phyloP scores from a whole-genome alignment of 1,140 invertebrate genomes.

The Zaprionus kolodkinae region DNA sequence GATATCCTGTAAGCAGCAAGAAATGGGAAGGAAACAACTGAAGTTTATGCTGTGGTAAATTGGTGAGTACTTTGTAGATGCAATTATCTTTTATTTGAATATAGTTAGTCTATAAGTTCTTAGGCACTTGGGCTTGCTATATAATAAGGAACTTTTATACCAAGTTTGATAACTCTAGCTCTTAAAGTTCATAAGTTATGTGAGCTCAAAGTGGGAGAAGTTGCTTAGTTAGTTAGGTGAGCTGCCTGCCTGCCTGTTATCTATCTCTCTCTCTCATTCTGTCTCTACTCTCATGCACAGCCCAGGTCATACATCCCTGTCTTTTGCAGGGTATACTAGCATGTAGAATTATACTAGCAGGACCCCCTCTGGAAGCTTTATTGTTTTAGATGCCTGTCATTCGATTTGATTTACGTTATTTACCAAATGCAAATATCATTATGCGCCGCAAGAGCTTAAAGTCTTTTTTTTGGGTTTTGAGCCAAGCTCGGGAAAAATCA shows the following conservation, averaged over 20 bases:
- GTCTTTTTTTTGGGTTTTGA: conserved; percentile 6
- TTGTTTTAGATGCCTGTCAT: conserved; percentile 68
- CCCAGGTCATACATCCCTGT: neutral
- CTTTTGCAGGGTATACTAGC: neutral
- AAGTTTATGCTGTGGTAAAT: neutral
- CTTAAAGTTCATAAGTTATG: no score
- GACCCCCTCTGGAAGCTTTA: conserved; percentile 24
- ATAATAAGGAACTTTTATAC: neutral
- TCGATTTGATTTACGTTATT: conserved; percentile 43
- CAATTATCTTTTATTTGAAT: no score
- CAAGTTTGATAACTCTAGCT: neutral
- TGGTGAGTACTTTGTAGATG: neutral
- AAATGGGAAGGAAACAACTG: neutral
- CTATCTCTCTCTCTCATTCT: neutral
- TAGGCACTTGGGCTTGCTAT: neutral
- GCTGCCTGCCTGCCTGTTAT: no score
- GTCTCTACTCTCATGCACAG: neutral
- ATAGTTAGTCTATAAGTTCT: neutral
- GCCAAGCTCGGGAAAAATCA: neutral
- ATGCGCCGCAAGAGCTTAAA: conserved; percentile 40
- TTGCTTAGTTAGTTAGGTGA: neutral
- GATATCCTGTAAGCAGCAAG: neutral
- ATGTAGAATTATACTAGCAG: neutral
- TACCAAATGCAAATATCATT: conserved; percentile 21
- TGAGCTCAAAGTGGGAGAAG: no score